These are phyloP conservation scores for Lepus townsendii DNA, from an alignment of 2,797 vertebrate species.

Conservation along the genomic window DNA sequence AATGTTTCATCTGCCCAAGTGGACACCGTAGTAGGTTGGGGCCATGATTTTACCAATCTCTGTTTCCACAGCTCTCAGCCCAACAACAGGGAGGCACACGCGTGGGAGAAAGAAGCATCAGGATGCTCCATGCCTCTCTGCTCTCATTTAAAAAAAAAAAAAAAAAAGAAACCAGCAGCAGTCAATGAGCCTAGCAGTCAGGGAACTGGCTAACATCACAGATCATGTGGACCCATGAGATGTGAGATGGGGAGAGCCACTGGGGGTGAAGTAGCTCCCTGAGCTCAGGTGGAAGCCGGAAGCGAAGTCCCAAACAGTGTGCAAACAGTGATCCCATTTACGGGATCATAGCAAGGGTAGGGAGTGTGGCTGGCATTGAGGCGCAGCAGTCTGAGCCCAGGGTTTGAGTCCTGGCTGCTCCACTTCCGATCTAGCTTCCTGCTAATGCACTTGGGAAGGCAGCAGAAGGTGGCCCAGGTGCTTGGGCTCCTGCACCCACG, in stretches of 20 bases:
- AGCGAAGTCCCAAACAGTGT: fast-evolving
- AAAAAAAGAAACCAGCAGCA: background rate
- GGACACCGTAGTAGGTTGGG: background rate
- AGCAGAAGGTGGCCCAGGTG: no score
- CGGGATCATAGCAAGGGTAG: background rate
- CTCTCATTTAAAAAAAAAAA: background rate
- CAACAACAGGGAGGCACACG: background rate
- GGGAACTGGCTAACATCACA: background rate
- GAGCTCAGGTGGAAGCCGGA: background rate
- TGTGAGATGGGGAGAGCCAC: background rate
- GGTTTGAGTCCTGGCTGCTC: no score
- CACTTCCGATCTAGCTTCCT: no score
- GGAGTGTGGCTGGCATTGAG: background rate
- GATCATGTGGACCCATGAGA: background rate
- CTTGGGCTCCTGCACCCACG: no score
- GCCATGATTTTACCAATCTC: fast-evolving
- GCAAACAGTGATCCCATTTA: background rate
- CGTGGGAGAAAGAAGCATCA: no score
- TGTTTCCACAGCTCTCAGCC: background rate
- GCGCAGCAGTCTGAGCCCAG: no score
- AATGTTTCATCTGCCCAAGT: background rate
- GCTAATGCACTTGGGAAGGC: no score
- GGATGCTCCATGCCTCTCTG: background rate
- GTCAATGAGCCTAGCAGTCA: background rate
- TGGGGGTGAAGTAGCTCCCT: background rate